Percentiles rank a stretch among this genome's conserved stretches.
phyloP scores from a whole-genome alignment of 2,797 vertebrate genomes.

The Luscinia luscinia region DNA sequence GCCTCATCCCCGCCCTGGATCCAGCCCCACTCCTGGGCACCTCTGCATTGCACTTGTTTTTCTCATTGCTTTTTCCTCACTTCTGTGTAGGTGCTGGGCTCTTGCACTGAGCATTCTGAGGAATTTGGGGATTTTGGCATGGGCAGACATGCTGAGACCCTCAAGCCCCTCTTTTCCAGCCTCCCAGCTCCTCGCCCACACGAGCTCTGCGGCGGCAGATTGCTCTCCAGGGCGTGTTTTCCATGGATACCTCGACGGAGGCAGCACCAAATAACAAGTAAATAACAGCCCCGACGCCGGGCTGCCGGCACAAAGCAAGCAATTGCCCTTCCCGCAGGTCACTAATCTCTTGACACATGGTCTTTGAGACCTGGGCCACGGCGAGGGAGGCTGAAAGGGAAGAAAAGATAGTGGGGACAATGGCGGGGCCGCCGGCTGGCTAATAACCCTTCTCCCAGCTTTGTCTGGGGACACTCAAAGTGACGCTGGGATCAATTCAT shows the following conservation, averaged over 20 bases:
- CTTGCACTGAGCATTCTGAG: rapidly evolving
- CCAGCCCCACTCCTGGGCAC: neutral
- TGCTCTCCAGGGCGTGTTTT: neutral
- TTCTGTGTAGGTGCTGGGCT: neutral
- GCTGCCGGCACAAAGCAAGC: conserved; percentile 43
- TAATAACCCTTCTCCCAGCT: conserved; percentile 19
- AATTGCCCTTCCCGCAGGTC: conserved; percentile 31
- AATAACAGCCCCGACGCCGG: neutral
- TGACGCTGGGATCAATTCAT: neutral
- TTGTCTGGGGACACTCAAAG: neutral
- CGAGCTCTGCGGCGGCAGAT: neutral
- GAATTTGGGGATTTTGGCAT: rapidly evolving
- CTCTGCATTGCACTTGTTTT: rapidly evolving
- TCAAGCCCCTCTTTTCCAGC: neutral
- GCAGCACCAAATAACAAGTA: conserved; percentile 30
- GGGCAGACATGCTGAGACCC: rapidly evolving
- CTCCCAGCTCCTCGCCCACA: rapidly evolving
- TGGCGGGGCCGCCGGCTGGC: neutral
- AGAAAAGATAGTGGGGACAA: conserved; percentile 50
- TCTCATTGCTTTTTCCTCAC: neutral
- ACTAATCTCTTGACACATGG: conserved; percentile 57
- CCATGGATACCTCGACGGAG: neutral
- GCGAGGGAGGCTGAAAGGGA: conserved; percentile 31
- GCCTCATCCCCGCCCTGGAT: neutral
- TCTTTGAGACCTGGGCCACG: conserved; percentile 45